phyloP scores from a whole-genome alignment of 2,113 vertebrate genomes.

The Rhinichthys klamathensis region DNA sequence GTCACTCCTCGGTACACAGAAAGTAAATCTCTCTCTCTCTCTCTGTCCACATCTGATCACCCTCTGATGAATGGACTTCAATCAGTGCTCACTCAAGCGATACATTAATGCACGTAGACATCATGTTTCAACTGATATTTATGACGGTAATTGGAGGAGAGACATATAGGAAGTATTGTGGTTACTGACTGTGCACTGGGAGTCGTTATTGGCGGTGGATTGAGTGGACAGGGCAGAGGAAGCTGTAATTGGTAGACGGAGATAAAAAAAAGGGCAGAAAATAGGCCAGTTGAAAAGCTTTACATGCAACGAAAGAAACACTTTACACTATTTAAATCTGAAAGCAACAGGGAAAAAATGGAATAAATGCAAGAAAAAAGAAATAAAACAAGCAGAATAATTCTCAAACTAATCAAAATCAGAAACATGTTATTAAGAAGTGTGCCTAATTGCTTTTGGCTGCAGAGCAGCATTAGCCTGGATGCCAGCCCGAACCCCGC shows the following conservation, averaged over 20 bases:
- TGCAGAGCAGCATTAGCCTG: background rate
- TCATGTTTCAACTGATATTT: conserved; percentile 46
- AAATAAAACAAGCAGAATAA: background rate
- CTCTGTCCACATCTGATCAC: conserved; percentile 5
- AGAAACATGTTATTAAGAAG: background rate
- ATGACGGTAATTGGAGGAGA: conserved; percentile 47
- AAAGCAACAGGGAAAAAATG: background rate
- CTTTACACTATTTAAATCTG: background rate
- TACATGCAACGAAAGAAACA: background rate
- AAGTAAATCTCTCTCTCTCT: conserved; percentile 17
- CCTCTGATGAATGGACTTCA: conserved; percentile 42
- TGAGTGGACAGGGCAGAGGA: background rate
- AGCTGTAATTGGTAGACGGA: conserved; percentile 55
- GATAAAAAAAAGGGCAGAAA: background rate
- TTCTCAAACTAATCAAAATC: background rate
- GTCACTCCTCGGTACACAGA: conserved; percentile 42
- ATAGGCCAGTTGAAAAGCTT: conserved; percentile 57
- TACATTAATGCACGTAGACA: conserved; percentile 51
- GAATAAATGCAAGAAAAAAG: background rate
- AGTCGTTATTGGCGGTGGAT: conserved; percentile 19
- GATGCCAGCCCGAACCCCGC: too few species aligned
- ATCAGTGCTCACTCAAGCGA: conserved; percentile 38
- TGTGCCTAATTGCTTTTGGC: background rate
- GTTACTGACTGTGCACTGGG: conserved; percentile 31
- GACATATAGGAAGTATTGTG: conserved; percentile 41